Conservation (phyloP, 2,113 vertebrate species). For the Gobio gobio region DNA sequence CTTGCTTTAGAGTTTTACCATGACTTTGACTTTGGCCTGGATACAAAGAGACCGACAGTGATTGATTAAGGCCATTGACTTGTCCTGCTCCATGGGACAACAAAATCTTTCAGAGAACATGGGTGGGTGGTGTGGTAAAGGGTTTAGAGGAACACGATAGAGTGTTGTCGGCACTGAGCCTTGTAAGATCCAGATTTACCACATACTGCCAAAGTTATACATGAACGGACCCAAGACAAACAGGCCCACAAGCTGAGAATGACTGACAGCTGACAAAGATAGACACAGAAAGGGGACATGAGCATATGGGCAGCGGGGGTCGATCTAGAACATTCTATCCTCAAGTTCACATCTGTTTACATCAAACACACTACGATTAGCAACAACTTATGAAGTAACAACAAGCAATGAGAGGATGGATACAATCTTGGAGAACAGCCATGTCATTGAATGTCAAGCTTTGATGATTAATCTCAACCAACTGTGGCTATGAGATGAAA, state of each 20-base stretch:
- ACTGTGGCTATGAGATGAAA: neutral
- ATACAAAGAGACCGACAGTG: constrained; percentile 8
- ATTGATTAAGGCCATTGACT: neutral
- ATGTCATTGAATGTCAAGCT: neutral
- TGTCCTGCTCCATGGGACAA: neutral
- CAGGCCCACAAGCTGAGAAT: constrained; percentile 6
- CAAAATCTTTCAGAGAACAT: constrained; percentile 56
- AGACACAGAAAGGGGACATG: constrained; percentile 52
- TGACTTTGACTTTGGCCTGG: constrained; percentile 15
- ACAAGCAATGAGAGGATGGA: neutral
- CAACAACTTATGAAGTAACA: neutral
- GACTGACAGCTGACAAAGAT: constrained; percentile 49
- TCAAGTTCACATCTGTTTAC: constrained; percentile 23
- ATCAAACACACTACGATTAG: neutral
- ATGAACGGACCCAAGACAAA: constrained; percentile 60
- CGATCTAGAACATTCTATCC: constrained; percentile 60
- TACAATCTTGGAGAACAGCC: neutral
- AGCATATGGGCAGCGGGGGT: constrained; percentile 2
- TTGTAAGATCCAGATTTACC: constrained; percentile 61
- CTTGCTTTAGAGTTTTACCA: constrained; percentile 6
- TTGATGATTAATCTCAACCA: neutral
- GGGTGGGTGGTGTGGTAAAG: neutral
- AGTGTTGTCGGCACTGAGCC: constrained; percentile 54
- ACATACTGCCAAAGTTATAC: constrained; percentile 50
- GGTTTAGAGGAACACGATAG: neutral